Percentiles rank a stretch among this genome's conserved stretches.
Conservation (phyloP, 1,140 invertebrate species). For the Ceratitis capitata region DNA sequence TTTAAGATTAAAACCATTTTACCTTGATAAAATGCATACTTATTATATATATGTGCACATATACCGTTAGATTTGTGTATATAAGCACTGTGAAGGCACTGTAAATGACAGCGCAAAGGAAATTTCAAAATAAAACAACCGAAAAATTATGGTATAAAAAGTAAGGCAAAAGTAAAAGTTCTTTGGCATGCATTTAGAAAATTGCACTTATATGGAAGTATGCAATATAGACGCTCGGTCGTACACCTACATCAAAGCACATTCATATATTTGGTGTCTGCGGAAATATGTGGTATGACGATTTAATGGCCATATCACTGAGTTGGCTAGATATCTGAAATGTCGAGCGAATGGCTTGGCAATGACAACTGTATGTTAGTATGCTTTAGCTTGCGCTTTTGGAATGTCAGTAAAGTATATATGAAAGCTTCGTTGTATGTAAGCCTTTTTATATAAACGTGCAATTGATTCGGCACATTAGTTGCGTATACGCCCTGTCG, state of each 20-base stretch:
- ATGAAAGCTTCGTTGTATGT: no score
- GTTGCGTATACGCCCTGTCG: background rate
- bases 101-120: background rate
- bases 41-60: background rate
- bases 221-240: background rate
- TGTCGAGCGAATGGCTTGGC: background rate
- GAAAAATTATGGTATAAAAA: background rate
- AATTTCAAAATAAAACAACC: background rate
- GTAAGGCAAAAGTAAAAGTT: background rate
- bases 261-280: background rate
- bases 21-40: background rate
- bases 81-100: background rate
- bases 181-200: slow-evolving; percentile 35
- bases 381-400: background rate
- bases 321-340: background rate
- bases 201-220: background rate
- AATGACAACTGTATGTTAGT: slow-evolving; percentile 2
- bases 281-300: background rate
- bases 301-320: background rate
- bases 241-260: background rate
- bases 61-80: background rate
- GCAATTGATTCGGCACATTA: background rate
- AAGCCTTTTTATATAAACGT: background rate
- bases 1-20: background rate
- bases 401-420: no score